Evolutionary conservation across 2,797 vertebrate genomes (phyloP).

Genomic region (Gambelia wislizenii): DNA sequence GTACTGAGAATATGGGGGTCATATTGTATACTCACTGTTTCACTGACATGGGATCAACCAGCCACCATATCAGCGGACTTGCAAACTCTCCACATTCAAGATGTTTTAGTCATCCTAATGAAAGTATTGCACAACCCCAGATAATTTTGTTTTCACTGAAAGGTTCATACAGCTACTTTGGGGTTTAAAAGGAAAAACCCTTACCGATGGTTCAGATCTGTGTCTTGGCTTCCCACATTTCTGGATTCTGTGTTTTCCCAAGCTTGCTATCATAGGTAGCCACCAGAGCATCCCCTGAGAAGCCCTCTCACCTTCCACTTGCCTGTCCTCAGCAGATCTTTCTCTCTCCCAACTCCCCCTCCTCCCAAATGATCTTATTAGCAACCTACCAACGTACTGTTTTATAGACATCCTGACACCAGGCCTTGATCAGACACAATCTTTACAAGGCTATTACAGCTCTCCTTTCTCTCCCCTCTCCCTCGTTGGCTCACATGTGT

Average conservation of each 20-base stretch:
- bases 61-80: too few species aligned
- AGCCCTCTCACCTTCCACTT: not conserved
- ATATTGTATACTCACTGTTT: too few species aligned
- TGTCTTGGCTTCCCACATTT: not conserved
- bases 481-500: not conserved
- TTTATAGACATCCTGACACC: conserved; percentile 1
- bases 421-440: not conserved
- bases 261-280: not conserved
- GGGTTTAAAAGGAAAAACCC: too few species aligned
- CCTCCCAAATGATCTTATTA: conserved; percentile 9
- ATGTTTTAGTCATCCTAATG: too few species aligned
- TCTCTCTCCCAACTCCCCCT: not conserved
- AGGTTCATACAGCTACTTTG: too few species aligned
- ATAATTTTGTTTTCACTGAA: too few species aligned
- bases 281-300: too few species aligned
- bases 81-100: too few species aligned
- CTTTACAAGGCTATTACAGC: conserved; percentile 23
- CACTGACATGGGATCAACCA: too few species aligned
- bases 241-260: not conserved
- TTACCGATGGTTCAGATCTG: not conserved
- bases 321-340: not conserved
- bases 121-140: too few species aligned
- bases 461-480: not conserved
- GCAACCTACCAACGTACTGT: not conserved
- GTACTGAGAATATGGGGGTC: too few species aligned